Conservation (phyloP, 2,113 vertebrate species). For the Oostethus manadensis region DNA sequence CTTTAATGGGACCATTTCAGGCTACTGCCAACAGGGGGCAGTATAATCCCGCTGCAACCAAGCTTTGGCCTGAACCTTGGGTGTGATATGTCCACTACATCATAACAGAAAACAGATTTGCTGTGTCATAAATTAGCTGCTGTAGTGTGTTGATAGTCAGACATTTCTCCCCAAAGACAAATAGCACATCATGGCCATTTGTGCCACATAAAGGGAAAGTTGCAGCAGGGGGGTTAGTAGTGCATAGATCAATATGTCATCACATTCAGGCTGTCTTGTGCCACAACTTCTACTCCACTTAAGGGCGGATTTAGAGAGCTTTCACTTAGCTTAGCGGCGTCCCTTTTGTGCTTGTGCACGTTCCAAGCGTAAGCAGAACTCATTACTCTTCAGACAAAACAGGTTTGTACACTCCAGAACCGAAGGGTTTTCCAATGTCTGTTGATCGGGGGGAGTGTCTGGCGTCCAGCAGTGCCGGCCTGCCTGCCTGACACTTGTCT, state of each 20-base stretch:
- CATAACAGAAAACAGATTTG: slow-evolving; percentile 37
- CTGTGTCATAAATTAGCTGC: slow-evolving; percentile 44
- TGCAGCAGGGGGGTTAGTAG: slow-evolving; percentile 33
- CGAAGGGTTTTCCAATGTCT: slow-evolving; percentile 39
- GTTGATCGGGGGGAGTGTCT: slow-evolving; percentile 48
- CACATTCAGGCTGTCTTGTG: slow-evolving; percentile 21
- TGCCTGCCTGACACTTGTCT: slow-evolving; percentile 64
- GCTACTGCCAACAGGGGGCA: slow-evolving; percentile 52
- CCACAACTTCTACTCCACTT: slow-evolving; percentile 45
- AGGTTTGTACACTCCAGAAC: slow-evolving; percentile 61
- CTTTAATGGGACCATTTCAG: slow-evolving; percentile 2
- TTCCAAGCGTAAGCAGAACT: slow-evolving; percentile 33
- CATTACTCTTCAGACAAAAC: slow-evolving; percentile 62
- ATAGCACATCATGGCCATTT: slow-evolving; percentile 64
- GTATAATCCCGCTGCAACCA: slow-evolving; percentile 37
- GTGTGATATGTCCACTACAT: slow-evolving; percentile 34
- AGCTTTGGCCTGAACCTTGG: slow-evolving; percentile 34
- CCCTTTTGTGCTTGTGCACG: slow-evolving; percentile 33
- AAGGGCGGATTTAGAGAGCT: slow-evolving; percentile 38
- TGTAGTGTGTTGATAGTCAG: slow-evolving; percentile 47
- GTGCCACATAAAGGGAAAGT: slow-evolving; percentile 42
- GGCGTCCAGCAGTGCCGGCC: slow-evolving; percentile 48
- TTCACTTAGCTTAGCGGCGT: slow-evolving; percentile 26
- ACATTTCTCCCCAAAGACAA: slow-evolving; percentile 43
- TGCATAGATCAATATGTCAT: slow-evolving; percentile 64